These are phyloP conservation scores for Andrena fulva DNA, from an alignment of 2,888 invertebrate genomes.

Conservation along the genomic window DNA sequence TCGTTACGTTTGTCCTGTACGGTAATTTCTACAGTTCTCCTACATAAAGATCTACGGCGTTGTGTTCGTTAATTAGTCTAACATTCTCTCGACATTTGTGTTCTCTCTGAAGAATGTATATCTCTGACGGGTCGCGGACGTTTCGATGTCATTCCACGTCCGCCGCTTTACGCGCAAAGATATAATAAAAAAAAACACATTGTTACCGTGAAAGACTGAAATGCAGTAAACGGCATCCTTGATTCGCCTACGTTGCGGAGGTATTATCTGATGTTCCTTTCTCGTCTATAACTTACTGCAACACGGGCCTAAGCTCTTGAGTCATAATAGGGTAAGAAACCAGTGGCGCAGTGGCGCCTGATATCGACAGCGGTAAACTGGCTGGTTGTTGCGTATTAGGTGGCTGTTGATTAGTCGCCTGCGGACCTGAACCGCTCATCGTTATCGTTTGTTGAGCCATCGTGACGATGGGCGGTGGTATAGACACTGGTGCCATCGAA, in stretches of 20 bases:
- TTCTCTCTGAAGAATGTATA: too few relatives aligned
- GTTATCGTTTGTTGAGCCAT: slow-evolving; percentile 86
- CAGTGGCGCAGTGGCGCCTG: slow-evolving; percentile 87
- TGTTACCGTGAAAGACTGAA: slow-evolving; percentile 52
- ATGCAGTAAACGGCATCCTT: slow-evolving; percentile 37
- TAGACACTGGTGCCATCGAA: slow-evolving; percentile 86
- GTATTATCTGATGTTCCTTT: slow-evolving; percentile 37
- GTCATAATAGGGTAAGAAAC: slow-evolving; percentile 90
- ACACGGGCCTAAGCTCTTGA: slow-evolving; percentile 84
- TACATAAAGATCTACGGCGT: slow-evolving; percentile 39
- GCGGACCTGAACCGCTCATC: slow-evolving; percentile 83
- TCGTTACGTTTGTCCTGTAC: slow-evolving; percentile 61
- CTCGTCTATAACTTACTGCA: slow-evolving; percentile 66
- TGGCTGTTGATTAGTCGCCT: slow-evolving; percentile 81
- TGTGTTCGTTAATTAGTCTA: slow-evolving; percentile 17
- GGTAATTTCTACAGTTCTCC: slow-evolving; percentile 39
- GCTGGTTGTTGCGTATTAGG: slow-evolving; percentile 84
- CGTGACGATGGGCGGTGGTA: slow-evolving; percentile 87
- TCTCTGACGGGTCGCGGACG: too few relatives aligned
- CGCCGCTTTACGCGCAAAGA: too few relatives aligned
- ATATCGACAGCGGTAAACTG: slow-evolving; percentile 86
- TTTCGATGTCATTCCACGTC: too few relatives aligned
- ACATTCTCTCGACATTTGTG: too few relatives aligned
- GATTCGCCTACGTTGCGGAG: slow-evolving; percentile 40
- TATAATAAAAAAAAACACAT: background rate